Evolutionary conservation across 2,888 invertebrate genomes (phyloP), one percentile per base, ranked within the genome.

Genomic region (Pomacea canaliculata): DNA sequence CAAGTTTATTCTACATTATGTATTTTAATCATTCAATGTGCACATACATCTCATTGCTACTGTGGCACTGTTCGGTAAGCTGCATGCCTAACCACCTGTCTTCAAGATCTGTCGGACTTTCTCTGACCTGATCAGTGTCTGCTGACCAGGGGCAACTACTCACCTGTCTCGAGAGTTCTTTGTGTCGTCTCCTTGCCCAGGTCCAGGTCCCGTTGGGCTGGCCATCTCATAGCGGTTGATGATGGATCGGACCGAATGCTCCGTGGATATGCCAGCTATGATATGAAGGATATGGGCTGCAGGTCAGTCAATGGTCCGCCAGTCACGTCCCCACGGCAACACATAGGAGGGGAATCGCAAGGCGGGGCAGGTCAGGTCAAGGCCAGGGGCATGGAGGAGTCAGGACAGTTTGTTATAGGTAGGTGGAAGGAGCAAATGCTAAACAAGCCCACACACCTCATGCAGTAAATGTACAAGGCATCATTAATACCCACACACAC

Each of bases 181-280:
- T 12, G 49, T 48, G 18, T 51, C 46, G 8, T 63, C 63, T 7
- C 60, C 67, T 23, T 59, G 67, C 66, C 72, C 68, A 56, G 49
- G 73, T 48, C 75, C 72, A 8, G 72, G 62, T 19, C 69, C 79
- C 23, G 79, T 77, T 19, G 77, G 75, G 62, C 71, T 75, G 73
- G 70, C 18, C 51, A 74, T 59, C 48, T 56, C 71, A 49, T 82
- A 76, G 16, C 82, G 76, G 66, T 73, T 71, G 71, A 80, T 71
- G 62, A 82, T 79, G 67, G 78, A 78, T 77, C 73, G 76, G 60
- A 82, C 80, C 7, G 80, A 79, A 73, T 82, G 82, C 12, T 78
- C 80, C 7, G 63, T 73, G 62, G 77, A 76, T 18, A 80, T 73
- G 19, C 82, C 82, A 65, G 82, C 82, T 80, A 82, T 82, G 76